Conservation (phyloP, 2,797 vertebrate genomes). For the Fringilla coelebs region DNA sequence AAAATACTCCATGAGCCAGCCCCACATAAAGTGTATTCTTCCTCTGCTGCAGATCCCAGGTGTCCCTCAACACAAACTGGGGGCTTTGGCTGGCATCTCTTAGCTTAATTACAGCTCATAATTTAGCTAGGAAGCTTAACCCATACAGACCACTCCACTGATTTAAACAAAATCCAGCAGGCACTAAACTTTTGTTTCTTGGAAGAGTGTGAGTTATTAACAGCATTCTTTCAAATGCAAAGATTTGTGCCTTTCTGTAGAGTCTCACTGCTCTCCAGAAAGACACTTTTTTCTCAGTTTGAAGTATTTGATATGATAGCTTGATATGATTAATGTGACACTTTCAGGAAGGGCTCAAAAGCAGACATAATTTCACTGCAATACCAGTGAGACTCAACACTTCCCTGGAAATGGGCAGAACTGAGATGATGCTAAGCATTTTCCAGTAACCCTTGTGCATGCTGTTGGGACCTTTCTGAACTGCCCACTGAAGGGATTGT, state of each 20-base stretch:
- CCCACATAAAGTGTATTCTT: not conserved
- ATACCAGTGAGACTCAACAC: not conserved
- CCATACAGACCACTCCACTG: not conserved
- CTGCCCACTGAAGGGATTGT: not conserved
- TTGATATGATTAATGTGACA: not conserved
- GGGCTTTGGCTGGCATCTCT: not conserved
- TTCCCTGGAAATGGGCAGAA: conserved; percentile 29
- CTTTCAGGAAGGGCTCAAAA: not conserved
- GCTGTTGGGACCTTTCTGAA: not conserved
- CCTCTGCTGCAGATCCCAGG: not conserved
- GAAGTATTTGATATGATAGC: not conserved
- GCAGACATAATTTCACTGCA: not conserved
- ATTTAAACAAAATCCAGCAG: not conserved
- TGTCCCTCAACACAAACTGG: not conserved
- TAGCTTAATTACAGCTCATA: not conserved
- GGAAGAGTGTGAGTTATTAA: not conserved
- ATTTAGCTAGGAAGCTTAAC: not conserved
- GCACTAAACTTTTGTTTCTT: not conserved
- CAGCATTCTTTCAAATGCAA: not conserved
- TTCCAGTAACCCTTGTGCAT: conserved; percentile 14
- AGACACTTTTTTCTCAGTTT: not conserved
- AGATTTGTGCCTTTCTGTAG: not conserved
- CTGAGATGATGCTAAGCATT: not conserved
- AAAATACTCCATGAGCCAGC: not conserved
- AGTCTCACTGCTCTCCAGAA: not conserved